Evolutionary conservation across 2,113 vertebrate species (phyloP).

Genomic region (Pelecanus crispus): DNA sequence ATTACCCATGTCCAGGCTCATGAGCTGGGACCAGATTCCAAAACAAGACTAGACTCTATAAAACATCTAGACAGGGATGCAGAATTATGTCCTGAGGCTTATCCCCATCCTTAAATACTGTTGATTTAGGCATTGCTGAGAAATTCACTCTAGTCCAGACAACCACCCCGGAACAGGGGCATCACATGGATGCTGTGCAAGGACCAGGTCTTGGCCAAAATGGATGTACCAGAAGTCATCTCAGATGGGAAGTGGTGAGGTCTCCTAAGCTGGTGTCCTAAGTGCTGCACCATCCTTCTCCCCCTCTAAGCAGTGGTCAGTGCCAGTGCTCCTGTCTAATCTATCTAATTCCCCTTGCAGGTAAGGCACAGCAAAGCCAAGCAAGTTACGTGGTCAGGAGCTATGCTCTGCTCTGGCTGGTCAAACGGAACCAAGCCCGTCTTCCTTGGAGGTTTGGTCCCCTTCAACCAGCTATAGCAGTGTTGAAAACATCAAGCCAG

Average conservation of each 20-base stretch:
- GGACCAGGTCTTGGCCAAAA: neutral
- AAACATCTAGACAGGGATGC: neutral
- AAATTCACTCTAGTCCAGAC: neutral
- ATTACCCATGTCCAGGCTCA: neutral
- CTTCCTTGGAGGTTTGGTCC: conserved; percentile 99
- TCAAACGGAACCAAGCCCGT: conserved; percentile 99
- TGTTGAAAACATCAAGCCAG: conserved; percentile 52
- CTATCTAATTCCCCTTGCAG: conserved; percentile 43
- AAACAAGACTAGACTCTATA: neutral
- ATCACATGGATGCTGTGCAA: fast-evolving
- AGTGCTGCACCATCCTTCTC: neutral
- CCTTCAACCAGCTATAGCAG: conserved; percentile 99
- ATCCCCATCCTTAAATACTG: neutral
- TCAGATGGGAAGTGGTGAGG: neutral
- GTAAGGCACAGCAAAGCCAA: neutral
- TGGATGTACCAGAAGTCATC: neutral
- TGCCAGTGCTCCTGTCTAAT: neutral
- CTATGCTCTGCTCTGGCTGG: conserved; percentile 94
- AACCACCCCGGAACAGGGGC: neutral
- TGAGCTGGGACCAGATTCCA: neutral
- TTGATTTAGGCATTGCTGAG: neutral
- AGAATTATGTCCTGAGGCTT: neutral
- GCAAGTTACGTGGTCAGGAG: neutral
- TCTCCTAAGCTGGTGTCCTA: neutral
- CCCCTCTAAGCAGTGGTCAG: neutral